Evolutionary conservation across 2,797 vertebrate species (phyloP), one percentile per base, ranked within the genome.

Genomic region (Lindbergichthys nudifrons): DNA sequence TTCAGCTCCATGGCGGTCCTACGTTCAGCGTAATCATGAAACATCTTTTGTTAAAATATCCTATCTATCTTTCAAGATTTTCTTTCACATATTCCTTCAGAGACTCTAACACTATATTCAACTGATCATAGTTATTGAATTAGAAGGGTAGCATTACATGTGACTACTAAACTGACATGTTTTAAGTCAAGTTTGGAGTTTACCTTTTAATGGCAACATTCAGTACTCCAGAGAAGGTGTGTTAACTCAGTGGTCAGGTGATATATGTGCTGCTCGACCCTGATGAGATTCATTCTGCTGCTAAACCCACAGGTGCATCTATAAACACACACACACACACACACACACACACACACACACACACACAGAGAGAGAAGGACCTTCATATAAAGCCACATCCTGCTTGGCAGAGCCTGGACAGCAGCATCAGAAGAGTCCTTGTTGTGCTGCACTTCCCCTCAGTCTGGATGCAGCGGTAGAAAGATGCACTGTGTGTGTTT

Each of bases 221-320:
- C 58, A 60, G 58, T 26, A 26, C 26, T 26, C 26, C 26, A 26
- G 26, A 26, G 41, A 60, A 60, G 23, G n/a, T 57, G 4, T 13
- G 13, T 58, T 21, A 11, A 8, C 42, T 45, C 19, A 11, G 58
- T 10, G 3, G 42, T n/a, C 12, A 10, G 18, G 5, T 36, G 30
- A n/a, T 23, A 8, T 5, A 60, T 15, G 15, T 41, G 18, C 32
- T 9, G 56, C 9, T 32, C 36, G 5, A 23, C 15, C 18, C 15
- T 26, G 6, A 18, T 23, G 9, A 72, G 41, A 57, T 54, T 42
- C 19, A 1, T 10, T 93, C 76, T 92, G 86, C 79, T 93, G 87
- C 89, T 95, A 65, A 52, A 87, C 76, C 10, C 84, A 93, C 92
- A 95, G 77, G 65, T 96, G 92, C 82, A 36, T 62, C 50, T 43